These are phyloP conservation scores for Cynopterus sphinx DNA, from an alignment of 2,797 vertebrate species.

Conservation along the genomic window DNA sequence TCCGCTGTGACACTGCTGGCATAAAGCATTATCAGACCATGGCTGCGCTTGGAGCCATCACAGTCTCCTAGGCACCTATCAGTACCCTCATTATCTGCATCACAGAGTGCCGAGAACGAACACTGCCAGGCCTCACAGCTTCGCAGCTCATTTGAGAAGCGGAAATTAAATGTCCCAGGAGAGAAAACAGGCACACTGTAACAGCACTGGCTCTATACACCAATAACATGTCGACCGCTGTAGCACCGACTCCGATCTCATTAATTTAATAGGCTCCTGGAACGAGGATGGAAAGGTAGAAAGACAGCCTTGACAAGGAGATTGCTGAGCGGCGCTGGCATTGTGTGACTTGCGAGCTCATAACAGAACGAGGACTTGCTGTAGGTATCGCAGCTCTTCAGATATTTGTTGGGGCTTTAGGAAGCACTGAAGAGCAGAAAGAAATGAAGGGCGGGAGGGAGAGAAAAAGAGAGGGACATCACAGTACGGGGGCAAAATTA, in stretches of 20 bases:
- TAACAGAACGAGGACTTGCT: slow-evolving; percentile 40
- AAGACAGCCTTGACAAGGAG: slow-evolving; percentile 80
- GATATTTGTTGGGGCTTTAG: slow-evolving; percentile 45
- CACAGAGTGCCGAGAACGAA: slow-evolving; percentile 90
- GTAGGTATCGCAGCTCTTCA: slow-evolving; percentile 32
- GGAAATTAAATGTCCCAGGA: slow-evolving; percentile 97
- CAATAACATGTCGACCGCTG: slow-evolving; percentile 87
- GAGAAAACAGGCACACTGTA: slow-evolving; percentile 87
- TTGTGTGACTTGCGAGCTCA: background rate
- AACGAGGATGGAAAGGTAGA: slow-evolving; percentile 82
- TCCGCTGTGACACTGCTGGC: slow-evolving; percentile 89
- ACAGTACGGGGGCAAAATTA: slow-evolving; percentile 47
- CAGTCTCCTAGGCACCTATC: slow-evolving; percentile 98
- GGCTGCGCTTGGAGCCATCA: slow-evolving; percentile 93
- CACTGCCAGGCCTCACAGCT: slow-evolving; percentile 89
- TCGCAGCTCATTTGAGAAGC: slow-evolving; percentile 95
- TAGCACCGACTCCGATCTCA: slow-evolving; percentile 89
- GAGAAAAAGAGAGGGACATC: background rate
- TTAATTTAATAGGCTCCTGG: slow-evolving; percentile 93
- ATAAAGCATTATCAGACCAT: slow-evolving; percentile 93
- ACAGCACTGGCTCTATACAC: slow-evolving; percentile 84
- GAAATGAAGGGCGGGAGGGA: background rate
- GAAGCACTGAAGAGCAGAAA: slow-evolving; percentile 36
- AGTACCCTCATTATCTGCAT: slow-evolving; percentile 96
- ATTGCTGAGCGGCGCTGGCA: slow-evolving; percentile 71